A percentile compares a stretch with the other conserved stretches of the same genome.
These are phyloP conservation scores for Cromileptes altivelis DNA, from an alignment of 2,113 vertebrate genomes.

Conservation along the genomic window DNA sequence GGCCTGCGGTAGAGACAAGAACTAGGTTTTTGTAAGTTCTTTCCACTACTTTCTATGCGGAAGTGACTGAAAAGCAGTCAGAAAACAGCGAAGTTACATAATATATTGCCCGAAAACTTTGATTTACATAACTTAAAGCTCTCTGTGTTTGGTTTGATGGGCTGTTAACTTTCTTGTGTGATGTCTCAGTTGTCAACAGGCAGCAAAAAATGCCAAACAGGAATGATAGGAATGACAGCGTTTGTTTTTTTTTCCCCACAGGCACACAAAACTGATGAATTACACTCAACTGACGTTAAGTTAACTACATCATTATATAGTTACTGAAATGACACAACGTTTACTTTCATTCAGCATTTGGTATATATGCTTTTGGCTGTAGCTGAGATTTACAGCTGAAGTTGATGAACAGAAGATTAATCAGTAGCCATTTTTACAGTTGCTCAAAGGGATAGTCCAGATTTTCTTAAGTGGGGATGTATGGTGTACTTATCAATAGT, in stretches of 20 bases:
- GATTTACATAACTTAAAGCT: background rate
- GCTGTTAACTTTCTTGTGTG: background rate
- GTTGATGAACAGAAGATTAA: background rate
- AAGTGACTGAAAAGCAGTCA: conserved; percentile 48
- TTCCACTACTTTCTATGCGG: conserved; percentile 38
- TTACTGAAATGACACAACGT: background rate
- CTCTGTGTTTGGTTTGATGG: background rate
- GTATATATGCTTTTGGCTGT: background rate
- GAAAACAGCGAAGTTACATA: background rate
- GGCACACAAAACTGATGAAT: background rate
- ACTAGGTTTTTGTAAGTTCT: background rate
- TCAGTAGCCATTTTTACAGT: background rate
- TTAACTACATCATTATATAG: background rate
- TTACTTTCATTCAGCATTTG: background rate
- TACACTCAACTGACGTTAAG: too few species aligned
- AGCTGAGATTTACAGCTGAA: background rate
- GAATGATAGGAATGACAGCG: background rate
- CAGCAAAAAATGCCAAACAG: background rate
- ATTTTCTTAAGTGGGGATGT: too few species aligned
- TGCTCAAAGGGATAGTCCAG: too few species aligned
- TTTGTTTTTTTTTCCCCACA: background rate
- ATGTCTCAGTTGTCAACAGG: background rate
- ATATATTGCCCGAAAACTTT: background rate
- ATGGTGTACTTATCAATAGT: too few species aligned
- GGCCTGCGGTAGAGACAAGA: background rate